These are phyloP conservation scores for Lobophora halterata DNA, from an alignment of 2,888 invertebrate genomes.

Conservation along the genomic window DNA sequence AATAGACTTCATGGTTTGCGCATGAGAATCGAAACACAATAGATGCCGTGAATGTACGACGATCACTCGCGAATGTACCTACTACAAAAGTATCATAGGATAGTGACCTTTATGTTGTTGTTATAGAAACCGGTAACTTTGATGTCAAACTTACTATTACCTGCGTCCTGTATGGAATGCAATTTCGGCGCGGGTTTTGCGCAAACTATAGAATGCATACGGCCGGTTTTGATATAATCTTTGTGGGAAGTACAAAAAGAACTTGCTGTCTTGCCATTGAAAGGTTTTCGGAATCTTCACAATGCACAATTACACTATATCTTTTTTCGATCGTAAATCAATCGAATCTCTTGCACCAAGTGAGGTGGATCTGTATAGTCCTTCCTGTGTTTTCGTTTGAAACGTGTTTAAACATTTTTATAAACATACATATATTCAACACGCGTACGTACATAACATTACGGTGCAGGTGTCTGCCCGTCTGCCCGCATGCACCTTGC, in stretches of 20 bases:
- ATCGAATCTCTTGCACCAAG: neutral
- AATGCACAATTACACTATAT: constrained; percentile 7
- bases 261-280: constrained; percentile 18
- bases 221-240: constrained; percentile 48
- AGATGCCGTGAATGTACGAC: constrained; percentile 44
- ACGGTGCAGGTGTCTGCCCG: constrained; percentile 32
- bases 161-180: constrained; percentile 37
- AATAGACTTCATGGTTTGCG: constrained; percentile 61
- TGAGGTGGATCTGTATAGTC: neutral
- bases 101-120: constrained; percentile 29
- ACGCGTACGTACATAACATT: constrained; percentile 28
- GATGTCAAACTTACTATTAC: constrained; percentile 15
- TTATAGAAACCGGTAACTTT: constrained; percentile 25
- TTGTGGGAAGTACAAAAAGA: constrained; percentile 37
- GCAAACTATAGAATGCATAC: constrained; percentile 46
- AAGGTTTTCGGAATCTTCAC: constrained; percentile 19
- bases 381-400: constrained; percentile 11
- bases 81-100: constrained; percentile 22
- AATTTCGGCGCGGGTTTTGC: constrained; percentile 50
- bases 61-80: constrained; percentile 32
- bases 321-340: constrained; percentile 3
- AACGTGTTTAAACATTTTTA: constrained; percentile 11
- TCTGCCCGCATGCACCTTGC: constrained; percentile 37
- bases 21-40: constrained; percentile 71
- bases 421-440: constrained; percentile 26